A percentile compares a stretch with the other conserved stretches of the same genome.
Evolutionary conservation across 2,888 invertebrate species (phyloP).

Genomic region (Podotricha telesiphe): DNA sequence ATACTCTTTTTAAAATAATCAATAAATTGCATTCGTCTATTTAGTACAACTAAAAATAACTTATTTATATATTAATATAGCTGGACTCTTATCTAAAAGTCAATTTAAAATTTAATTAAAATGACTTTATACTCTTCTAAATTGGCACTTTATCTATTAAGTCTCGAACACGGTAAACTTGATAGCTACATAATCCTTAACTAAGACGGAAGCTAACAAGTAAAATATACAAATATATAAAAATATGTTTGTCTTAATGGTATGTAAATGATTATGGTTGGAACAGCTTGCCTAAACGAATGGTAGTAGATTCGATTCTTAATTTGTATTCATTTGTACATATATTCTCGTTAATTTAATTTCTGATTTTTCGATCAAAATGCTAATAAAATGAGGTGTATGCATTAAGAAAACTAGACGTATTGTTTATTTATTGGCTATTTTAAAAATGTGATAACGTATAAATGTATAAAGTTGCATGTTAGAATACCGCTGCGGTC

Average conservation of each 20-base stretch:
- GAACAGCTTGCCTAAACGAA: neutral
- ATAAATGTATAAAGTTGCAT: too few species aligned
- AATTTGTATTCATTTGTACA: too few species aligned
- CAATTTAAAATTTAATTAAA: conserved; percentile 36
- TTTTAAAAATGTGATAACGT: too few species aligned
- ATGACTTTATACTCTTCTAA: conserved; percentile 38
- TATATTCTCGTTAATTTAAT: too few species aligned
- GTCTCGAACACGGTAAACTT: conserved; percentile 29
- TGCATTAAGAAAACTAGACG: too few species aligned
- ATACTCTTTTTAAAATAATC: too few species aligned
- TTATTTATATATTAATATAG: conserved; percentile 22
- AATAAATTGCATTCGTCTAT: neutral
- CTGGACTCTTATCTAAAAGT: conserved; percentile 26
- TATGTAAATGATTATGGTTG: neutral
- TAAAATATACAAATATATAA: neutral
- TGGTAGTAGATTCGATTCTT: too few species aligned
- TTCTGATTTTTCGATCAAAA: too few species aligned
- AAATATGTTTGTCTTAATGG: neutral
- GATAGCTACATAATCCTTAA: conserved; percentile 37
- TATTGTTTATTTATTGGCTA: too few species aligned
- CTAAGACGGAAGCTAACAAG: neutral
- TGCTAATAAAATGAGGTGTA: too few species aligned
- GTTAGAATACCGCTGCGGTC: too few species aligned
- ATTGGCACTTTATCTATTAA: conserved; percentile 39
- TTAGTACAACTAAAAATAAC: conserved; percentile 3